Percentiles rank a stretch among this genome's conserved stretches.
phyloP scores from a whole-genome alignment of 2,888 invertebrate genomes.

The Branchellion lobata region DNA sequence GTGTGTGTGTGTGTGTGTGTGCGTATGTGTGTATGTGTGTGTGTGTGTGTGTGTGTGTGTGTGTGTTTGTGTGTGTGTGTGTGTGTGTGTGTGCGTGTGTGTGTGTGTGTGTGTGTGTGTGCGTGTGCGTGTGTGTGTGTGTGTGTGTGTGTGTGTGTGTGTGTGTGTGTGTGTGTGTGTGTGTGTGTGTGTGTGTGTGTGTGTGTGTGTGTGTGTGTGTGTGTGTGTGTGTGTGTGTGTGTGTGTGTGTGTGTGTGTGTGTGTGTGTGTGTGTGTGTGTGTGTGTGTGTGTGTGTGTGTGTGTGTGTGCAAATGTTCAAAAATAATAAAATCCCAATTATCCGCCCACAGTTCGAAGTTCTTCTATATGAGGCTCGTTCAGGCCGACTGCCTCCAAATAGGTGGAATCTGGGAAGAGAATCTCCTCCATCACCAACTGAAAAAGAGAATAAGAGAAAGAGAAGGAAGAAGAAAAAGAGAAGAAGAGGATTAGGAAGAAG shows the following conservation, averaged over 20 bases:
- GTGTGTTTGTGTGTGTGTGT: no score
- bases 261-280: no score
- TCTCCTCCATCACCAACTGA: conserved; percentile 71
- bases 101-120: no score
- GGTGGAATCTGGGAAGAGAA: conserved; percentile 75
- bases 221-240: conserved; percentile 53
- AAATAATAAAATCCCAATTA: background rate
- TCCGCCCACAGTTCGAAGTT: conserved; percentile 63
- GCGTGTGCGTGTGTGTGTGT: no score
- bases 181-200: conserved; percentile 53
- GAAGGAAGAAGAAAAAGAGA: background rate
- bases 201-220: background rate
- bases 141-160: conserved; percentile 53
- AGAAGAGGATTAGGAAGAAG: no score
- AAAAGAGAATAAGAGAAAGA: conserved; percentile 45
- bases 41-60: no score
- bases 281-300: no score
- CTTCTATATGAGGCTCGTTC: conserved; percentile 68
- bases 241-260: background rate
- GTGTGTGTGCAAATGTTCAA: no score
- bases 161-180: background rate
- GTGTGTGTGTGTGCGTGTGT: no score
- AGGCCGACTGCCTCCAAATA: conserved; percentile 74
- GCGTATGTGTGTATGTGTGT: no score
- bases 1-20: no score